Evolutionary conservation across 2,113 vertebrate genomes (phyloP), one percentile per base, ranked within the genome.

Genomic region (Labrus mixtus): DNA sequence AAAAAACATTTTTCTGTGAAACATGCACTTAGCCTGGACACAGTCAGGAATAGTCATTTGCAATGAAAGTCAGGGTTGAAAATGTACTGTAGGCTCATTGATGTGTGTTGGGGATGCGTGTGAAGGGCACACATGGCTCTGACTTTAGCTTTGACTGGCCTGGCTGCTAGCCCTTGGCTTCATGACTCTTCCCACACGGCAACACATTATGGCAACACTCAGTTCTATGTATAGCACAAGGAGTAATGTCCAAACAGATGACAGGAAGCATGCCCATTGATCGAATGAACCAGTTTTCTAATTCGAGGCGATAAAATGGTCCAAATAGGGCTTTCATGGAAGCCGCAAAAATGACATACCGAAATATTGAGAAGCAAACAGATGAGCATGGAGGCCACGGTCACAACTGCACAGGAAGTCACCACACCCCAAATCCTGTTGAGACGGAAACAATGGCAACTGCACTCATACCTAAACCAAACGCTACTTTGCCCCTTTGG

Each of bases 101-200:
- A 67, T 75, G 83, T 84, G 78, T 75, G 43, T 81, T 67, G 82
- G 19, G 67, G 43, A 60, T 79, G 82, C 72, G 56, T 75, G 82
- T 89, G 90, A 90, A 91, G 87, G 92, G 73, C 87, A 50, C 79
- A 78, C 76, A 22, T 37, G 65, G 76, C 81, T 81, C 82, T 83
- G 83, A 89, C 91, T 90, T 90, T 84, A 80, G 82, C 83, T 90
- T 78, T 66, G 81, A 90, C 79, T 66, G 76, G 76, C 76, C 86
- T 48, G 46, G 73, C 69, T 81, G 77, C 74, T 85, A 65, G 89
- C 89, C 89, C 64, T 85, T 83, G 89, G 91, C 90, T 85, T 69
- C 69, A 50, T 89, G 88, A 89, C 89, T 88, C 84, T 90, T 88
- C 88, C 90, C 85, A 89, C 83, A 87, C 84, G 84, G 87, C 91